Base-by-base conservation (phyloP, 2,113 vertebrate species). In the Pseudorectes ferrugineus region DNA sequence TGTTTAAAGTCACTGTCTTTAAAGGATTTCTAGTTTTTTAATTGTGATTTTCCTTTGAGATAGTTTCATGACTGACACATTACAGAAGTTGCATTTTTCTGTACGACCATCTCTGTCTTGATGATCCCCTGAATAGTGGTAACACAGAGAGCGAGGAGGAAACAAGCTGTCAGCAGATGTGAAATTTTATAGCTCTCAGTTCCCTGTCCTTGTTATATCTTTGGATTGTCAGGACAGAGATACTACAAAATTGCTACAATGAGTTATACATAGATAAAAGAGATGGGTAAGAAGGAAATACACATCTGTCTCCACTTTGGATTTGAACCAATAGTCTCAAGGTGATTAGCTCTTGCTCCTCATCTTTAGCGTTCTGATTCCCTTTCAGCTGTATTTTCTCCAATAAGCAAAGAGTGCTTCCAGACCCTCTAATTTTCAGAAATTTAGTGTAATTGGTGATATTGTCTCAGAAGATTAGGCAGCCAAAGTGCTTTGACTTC, bases 131-230 rank as follows among this genome's bases (percentile, higher is more conserved):
- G 7, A 73, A 76, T 4, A 71, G 43, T 16, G 84, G 26, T 87
- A 81, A 91, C 36, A 63, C 17, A 81, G 72, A 78, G 48, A 76
- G 31, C 13, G 76, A 80, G 38, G 38, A 77, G 43, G 87, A 93
- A 95, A 88, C 31, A 61, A 95, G 61, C 54, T 91, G 94, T 92
- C 93, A 89, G 81, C 62, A 91, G 36, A 90, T 33, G 38, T 86
- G 88, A 92, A 88, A 90, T 43, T 67, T 85, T 67, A 73, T 62
- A 70, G 5, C 68, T 18, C 33, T 73, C 43, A 48, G 65, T 29
- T 95, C 54, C 42, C 57, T 72, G 12, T 70, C 38, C 58, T 70
- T 88, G 67, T 88, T 82, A 19, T 58, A 38, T 54, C 46, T 89
- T 65, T 46, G 54, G 29, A 61, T 45, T 77, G 31, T 82, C 49